A percentile compares a stretch with the other conserved stretches of the same genome.
Evolutionary conservation across 2,888 invertebrate species (phyloP).

Genomic region (Troides oblongomaculatus): DNA sequence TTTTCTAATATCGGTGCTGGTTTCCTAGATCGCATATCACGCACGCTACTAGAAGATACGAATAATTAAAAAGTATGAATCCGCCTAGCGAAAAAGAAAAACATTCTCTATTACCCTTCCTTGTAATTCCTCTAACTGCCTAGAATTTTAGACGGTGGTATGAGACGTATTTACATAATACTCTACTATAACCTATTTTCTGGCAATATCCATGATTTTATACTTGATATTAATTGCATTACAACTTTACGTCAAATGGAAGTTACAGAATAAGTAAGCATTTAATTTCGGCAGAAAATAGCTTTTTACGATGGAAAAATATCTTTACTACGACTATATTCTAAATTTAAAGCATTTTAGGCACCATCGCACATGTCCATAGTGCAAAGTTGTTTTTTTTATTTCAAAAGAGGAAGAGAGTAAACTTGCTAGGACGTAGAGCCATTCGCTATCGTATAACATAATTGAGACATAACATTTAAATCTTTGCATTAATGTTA

Average conservation of each 20-base stretch:
- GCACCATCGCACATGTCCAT: constrained; percentile 32
- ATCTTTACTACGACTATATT: constrained; percentile 19
- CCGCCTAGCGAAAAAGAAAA: neutral
- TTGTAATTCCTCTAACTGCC: constrained; percentile 3
- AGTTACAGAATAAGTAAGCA: constrained; percentile 1
- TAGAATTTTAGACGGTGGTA: constrained; percentile 16
- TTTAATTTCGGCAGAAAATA: constrained; percentile 13
- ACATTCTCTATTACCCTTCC: constrained; percentile 1
- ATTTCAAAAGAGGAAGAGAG: constrained; percentile 22
- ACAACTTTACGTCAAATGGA: too few relatives aligned
- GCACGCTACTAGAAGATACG: too few relatives aligned
- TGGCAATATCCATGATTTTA: too few relatives aligned
- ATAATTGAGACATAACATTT: constrained; percentile 5
- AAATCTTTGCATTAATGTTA: neutral
- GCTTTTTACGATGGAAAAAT: constrained; percentile 21
- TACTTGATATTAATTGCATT: too few relatives aligned
- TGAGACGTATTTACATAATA: constrained; percentile 17
- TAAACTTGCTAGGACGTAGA: constrained; percentile 15
- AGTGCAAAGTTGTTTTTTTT: constrained; percentile 23
- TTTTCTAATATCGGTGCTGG: too few relatives aligned
- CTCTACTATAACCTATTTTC: too few relatives aligned
- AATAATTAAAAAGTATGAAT: too few relatives aligned
- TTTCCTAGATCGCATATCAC: too few relatives aligned
- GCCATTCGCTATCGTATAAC: constrained; percentile 8
- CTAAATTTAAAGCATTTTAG: constrained; percentile 34